Evolutionary conservation across 2,113 vertebrate genomes (phyloP), one percentile per base, ranked within the genome.

Genomic region (Cyrtonyx montezumae): DNA sequence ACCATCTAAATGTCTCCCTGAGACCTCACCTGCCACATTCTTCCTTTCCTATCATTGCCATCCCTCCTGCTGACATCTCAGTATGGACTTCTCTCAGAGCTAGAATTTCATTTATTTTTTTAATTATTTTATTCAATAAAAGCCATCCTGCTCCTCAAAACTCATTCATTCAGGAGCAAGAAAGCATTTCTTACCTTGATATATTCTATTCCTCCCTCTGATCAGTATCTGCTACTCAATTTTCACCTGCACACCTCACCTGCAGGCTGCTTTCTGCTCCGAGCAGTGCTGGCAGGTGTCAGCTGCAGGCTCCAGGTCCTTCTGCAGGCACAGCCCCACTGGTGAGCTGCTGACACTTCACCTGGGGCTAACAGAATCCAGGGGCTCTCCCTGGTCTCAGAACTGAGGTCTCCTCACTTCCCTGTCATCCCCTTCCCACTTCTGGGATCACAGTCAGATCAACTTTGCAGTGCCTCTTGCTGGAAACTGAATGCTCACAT

Each of bases 141-240:
- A 43, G 56, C 34, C 46, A 36, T 23, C 25, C 20, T 36, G 25
- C 36, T 13, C 37, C 70, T 19, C 21, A 3, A 37, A 59, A n/a
- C 3, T 36, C 20, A 18, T 45, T 53, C 48, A 51, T 63, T 42
- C 42, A 59, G 71, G 21, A 28, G 18, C 36, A 63, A n/a, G 13
- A 63, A 7, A 46, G 21, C 7, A 53, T 65, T 78, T 85, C 58
- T 43, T 36, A 43, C 46, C 65, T 58, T 69, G 13, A 25, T 26
- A n/a, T 16, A 37, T 56, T 77, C 14, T 45, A 40, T 30, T 85
- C 17, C 37, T 87, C 21, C 20, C 40, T 95, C 95, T 93, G 88
- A 97, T 96, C 85, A 80, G 87, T 53, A 65, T 83, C 91, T 93
- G 84, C 84, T 88, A 77, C 79, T 93, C 83, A 49, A 87, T 77